Evolutionary conservation across 1,140 invertebrate genomes (phyloP).

Genomic region (Zaprionus kolodkinae): DNA sequence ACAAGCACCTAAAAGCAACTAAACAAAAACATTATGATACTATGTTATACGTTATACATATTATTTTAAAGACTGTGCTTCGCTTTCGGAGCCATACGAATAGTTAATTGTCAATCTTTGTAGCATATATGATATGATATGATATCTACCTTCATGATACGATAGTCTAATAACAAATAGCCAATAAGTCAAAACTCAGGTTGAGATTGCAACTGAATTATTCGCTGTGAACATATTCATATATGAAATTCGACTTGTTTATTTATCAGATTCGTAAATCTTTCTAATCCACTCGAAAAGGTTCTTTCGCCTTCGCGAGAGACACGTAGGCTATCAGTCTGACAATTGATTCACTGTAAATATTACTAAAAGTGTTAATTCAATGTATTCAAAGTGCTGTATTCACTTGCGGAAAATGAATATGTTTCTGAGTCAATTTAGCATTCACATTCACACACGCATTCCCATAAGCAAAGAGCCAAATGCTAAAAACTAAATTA

Average conservation of each 20-base stretch:
- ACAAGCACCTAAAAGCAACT: slow-evolving; percentile 18
- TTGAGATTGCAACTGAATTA: slow-evolving; percentile 78
- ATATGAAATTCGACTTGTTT: slow-evolving; percentile 32
- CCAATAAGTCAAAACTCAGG: slow-evolving; percentile 63
- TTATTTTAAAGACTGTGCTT: slow-evolving; percentile 70
- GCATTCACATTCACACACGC: background rate
- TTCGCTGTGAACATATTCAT: slow-evolving; percentile 71
- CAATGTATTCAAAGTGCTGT: slow-evolving; percentile 1
- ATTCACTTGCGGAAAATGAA: background rate
- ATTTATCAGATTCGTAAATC: background rate
- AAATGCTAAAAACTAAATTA: slow-evolving; percentile 50
- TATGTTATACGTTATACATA: slow-evolving; percentile 19
- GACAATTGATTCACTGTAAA: background rate
- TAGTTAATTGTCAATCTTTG: slow-evolving; percentile 42
- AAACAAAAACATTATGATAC: slow-evolving; percentile 19
- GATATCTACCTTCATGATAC: background rate
- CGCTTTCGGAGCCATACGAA: slow-evolving; percentile 33
- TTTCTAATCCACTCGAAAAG: background rate
- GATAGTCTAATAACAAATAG: slow-evolving; percentile 11
- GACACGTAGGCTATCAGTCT: background rate
- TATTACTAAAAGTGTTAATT: background rate
- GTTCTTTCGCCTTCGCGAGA: background rate
- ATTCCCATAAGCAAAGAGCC: slow-evolving; percentile 45
- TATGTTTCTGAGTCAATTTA: background rate
- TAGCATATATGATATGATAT: slow-evolving; percentile 21